Percentiles rank a stretch among this genome's conserved stretches.
phyloP scores from a whole-genome alignment of 2,888 invertebrate genomes.

The Octodonta nipae region DNA sequence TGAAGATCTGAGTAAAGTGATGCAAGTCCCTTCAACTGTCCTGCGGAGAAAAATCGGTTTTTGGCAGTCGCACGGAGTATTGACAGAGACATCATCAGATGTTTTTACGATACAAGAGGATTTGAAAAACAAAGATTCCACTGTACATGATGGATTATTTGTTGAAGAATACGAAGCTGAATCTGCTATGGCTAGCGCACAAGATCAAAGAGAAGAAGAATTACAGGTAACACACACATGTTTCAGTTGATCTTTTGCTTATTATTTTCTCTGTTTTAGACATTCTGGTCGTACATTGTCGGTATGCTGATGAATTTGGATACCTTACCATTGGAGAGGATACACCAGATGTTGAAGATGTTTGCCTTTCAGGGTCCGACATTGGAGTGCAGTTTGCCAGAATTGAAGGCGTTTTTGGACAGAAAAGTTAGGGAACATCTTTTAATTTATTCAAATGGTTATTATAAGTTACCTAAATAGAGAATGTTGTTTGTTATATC shows the following conservation, averaged over 20 bases:
- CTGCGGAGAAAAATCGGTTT: conserved; percentile 77
- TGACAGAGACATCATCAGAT: conserved; percentile 64
- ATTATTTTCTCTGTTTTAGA: conserved; percentile 34
- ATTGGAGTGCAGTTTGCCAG: conserved; percentile 77
- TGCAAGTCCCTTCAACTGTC: conserved; percentile 78
- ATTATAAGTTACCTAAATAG: conserved; percentile 72
- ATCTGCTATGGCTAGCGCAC: conserved; percentile 87
- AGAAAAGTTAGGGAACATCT: conserved; percentile 85
- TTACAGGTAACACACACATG: conserved; percentile 50
- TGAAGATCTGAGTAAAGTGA: conserved; percentile 69
- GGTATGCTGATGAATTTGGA: conserved; percentile 94
- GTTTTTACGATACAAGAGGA: conserved; percentile 61
- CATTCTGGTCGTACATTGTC: conserved; percentile 92
- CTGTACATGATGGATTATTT: conserved; percentile 46
- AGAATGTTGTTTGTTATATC: neutral
- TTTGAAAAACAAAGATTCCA: conserved; percentile 41
- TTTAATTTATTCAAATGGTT: conserved; percentile 69
- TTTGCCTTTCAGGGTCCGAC: conserved; percentile 86
- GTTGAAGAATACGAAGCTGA: conserved; percentile 84
- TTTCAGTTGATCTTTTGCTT: neutral
- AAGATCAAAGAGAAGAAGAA: conserved; percentile 88
- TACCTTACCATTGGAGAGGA: conserved; percentile 77
- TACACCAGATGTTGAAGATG: conserved; percentile 92
- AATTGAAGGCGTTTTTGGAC: conserved; percentile 79
- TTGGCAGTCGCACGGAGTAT: conserved; percentile 87